Conservation (phyloP, 2,888 invertebrate genomes). For the Drosophila kambysellisi region DNA sequence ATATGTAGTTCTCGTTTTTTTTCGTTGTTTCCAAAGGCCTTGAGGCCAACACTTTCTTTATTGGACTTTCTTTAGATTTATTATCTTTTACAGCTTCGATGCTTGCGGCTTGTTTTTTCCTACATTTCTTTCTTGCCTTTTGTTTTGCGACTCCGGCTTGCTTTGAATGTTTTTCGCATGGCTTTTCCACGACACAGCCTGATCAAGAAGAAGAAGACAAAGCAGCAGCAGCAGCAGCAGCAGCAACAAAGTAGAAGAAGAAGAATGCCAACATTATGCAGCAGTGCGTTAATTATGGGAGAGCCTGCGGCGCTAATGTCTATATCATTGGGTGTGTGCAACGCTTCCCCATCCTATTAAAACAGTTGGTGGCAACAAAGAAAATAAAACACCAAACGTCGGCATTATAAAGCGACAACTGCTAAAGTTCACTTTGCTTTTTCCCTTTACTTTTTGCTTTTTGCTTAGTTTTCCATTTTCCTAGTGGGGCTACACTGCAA, state of each 20-base stretch:
- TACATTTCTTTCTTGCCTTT: slow-evolving; percentile 44
- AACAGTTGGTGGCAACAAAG: slow-evolving; percentile 28
- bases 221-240: neutral
- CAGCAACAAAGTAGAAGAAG: slow-evolving; percentile 17
- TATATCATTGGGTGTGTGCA: slow-evolving; percentile 51
- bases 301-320: slow-evolving; percentile 57
- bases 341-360: slow-evolving; percentile 34
- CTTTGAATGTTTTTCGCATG: slow-evolving; percentile 52
- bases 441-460: neutral
- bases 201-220: neutral
- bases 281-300: slow-evolving; percentile 64
- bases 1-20: slow-evolving; percentile 54
- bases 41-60: slow-evolving; percentile 75
- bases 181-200: slow-evolving; percentile 34
- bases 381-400: slow-evolving; percentile 30
- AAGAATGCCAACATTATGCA: slow-evolving; percentile 35
- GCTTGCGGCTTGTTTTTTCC: slow-evolving; percentile 43
- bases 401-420: slow-evolving; percentile 49
- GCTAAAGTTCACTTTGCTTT: slow-evolving; percentile 9
- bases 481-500: neutral
- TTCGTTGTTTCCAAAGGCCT: slow-evolving; percentile 42
- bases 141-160: slow-evolving; percentile 54
- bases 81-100: slow-evolving; percentile 51
- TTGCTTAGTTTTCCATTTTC: slow-evolving; percentile 1
- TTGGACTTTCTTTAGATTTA: slow-evolving; percentile 73